Base-by-base conservation (phyloP, 1,140 invertebrate species). In the Meteorus sp. region DNA sequence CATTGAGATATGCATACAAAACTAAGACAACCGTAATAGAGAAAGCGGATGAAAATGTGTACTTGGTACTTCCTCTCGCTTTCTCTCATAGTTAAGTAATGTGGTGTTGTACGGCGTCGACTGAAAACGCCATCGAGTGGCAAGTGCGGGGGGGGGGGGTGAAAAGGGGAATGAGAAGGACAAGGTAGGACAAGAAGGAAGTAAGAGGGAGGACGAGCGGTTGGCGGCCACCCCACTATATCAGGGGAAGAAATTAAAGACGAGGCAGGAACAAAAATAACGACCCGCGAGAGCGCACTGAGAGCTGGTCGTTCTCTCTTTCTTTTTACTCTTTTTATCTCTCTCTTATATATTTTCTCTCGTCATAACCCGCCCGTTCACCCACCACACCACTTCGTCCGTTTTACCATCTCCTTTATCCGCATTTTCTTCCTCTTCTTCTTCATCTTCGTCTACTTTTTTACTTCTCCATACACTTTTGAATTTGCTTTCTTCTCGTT, bases 221-320 rank as follows among this genome's bases (percentile, higher is more conserved):
- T 63, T 61, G 66, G 56, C 60, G 66, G 60, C 62, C 11, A 44
- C 59, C 63, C 62, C 56, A n/a, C 62, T 52, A 37, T 15, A 53
- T 39, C 44, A 58, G 66, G 70, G 70, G 68, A 68, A 70, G 68
- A 73, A 73, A 79, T 79, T 79, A 79, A 79, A 79, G 77, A 79
- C 77, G 77, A 78, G 73, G 74, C 77, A 76, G 75, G 75, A 76
- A 78, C 77, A 77, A 79, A 79, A 79, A 79, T 77, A 79, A 78
- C 76, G 76, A 79, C 61, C 61, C 57, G 57, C 61, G 57, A 63
- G 56, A 50, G 53, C 57, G 52, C 56, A 53, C 52, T 39, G 6
- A 57, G 22, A 54, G 11, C 50, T 35, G 57, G n/a, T n/a, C 52
- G 55, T 37, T 57, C 61, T 61, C 39, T 55, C 45, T 53, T 58